Evolutionary conservation across 2,113 vertebrate species (phyloP), one percentile per base, ranked within the genome.

Genomic region (Alaudala cheleensis): DNA sequence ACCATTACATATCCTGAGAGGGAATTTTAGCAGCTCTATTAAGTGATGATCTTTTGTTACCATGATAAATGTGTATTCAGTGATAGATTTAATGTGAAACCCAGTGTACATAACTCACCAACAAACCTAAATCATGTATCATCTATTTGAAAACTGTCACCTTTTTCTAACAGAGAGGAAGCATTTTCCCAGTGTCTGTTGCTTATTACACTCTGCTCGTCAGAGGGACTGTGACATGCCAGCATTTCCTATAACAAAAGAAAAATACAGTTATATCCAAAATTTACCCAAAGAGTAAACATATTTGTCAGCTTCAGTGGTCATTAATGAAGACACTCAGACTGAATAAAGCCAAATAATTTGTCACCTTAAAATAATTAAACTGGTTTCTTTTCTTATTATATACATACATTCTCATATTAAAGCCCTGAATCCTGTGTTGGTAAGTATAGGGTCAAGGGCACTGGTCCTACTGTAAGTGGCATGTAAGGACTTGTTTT

Each of bases 21-120:
- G 12, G 58, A 83, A 94, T 83, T 91, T 80, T 88, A 95, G 58
- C 31, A 95, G 81, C 45, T 58, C 37, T 90, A 39, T 90, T 86
- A 87, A 92, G 82, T 40, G 33, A 72, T 57, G 49, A 26, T 81
- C 22, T 92, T 45, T 86, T 90, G 40, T 84, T 92, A 49, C 21
- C 31, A 29, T 91, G 44, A 88, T 51, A 76, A 90, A 84, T 65
- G 28, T 25, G 37, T 42, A 22, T 53, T 58, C 74, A 67, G 44
- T 91, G 79, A 86, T 39, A 91, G 88, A 90, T 88, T 87, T 83
- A 84, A 88, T 25, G 39, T 2, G 16, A 95, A 95, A 86, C 14
- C 8, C 81, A 66, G 17, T 14, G 44, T 24, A 76, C 34, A 49
- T 60, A 87, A 77, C 33, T 80, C 73, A 88, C 67, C 58, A 57